Evolutionary conservation across 1,140 invertebrate species (phyloP).

Genomic region (Psix sp.): DNA sequence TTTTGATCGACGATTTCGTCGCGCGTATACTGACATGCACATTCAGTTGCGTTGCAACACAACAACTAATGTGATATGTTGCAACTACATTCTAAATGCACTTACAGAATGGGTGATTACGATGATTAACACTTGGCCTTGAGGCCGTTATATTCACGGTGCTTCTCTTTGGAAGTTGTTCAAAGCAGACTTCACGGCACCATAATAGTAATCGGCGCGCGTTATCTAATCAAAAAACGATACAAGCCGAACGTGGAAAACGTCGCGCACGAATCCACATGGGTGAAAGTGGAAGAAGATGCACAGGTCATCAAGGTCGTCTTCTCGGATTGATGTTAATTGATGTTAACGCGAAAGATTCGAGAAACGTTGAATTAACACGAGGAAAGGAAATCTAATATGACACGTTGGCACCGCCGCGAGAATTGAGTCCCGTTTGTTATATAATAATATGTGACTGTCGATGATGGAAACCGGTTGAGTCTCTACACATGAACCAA

Average conservation of each 20-base stretch:
- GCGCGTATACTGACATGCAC: no score
- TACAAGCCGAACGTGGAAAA: neutral
- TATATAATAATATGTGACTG: slow-evolving; percentile 42
- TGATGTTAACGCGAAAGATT: slow-evolving; percentile 1
- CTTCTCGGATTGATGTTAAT: slow-evolving; percentile 3
- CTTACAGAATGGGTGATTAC: no score
- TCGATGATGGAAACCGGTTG: slow-evolving; percentile 44
- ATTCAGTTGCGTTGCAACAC: no score
- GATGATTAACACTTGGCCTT: no score
- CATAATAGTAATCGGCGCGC: neutral
- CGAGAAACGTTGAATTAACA: slow-evolving; percentile 7
- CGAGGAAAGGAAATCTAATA: slow-evolving; percentile 29
- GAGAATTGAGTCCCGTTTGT: slow-evolving; percentile 27
- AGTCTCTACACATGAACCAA: slow-evolving; percentile 10
- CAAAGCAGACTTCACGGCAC: no score
- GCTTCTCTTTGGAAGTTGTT: no score
- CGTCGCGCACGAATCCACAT: neutral
- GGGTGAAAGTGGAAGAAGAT: slow-evolving; percentile 18
- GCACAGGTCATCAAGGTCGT: slow-evolving; percentile 15
- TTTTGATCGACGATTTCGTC: no score
- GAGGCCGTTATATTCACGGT: no score
- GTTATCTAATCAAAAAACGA: slow-evolving; percentile 11
- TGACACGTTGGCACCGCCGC: slow-evolving; percentile 37
- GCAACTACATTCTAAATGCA: no score
- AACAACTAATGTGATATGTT: no score